Evolutionary conservation across 2,797 vertebrate species (phyloP).

Genomic region (Pangasius krempfi): DNA sequence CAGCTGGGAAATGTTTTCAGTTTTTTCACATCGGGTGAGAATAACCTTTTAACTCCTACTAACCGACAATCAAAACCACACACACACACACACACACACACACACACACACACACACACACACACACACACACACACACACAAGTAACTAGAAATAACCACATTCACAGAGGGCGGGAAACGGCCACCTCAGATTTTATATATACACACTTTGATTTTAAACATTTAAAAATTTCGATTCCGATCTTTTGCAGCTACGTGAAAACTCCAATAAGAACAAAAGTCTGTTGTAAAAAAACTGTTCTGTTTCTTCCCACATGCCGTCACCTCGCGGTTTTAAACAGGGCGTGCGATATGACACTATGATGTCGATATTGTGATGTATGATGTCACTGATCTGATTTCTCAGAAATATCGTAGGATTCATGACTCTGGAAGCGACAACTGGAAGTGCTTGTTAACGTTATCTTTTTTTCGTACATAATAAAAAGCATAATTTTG

Average conservation of each 20-base stretch:
- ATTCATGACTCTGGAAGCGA: too few relatives aligned
- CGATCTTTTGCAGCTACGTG: background rate
- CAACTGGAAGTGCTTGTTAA: too few relatives aligned
- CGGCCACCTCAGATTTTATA: background rate
- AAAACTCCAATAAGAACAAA: too few relatives aligned
- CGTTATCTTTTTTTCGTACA: too few relatives aligned
- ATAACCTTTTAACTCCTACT: conserved; percentile 19
- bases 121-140: background rate
- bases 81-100: background rate
- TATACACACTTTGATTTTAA: background rate
- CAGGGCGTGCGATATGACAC: too few relatives aligned
- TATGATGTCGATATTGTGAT: too few relatives aligned
- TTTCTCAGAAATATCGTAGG: too few relatives aligned
- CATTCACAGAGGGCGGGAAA: background rate
- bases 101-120: background rate
- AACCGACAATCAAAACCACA: background rate
- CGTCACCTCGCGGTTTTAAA: too few relatives aligned
- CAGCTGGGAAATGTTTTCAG: conserved; percentile 11
- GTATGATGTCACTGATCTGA: too few relatives aligned
- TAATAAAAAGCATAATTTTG: too few relatives aligned
- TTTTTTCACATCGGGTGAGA: background rate
- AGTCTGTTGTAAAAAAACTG: too few relatives aligned
- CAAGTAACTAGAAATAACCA: background rate
- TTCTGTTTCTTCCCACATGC: too few relatives aligned
- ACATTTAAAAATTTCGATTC: background rate